Conservation (phyloP, 2,113 vertebrate genomes). For the Chaetura pelagica region DNA sequence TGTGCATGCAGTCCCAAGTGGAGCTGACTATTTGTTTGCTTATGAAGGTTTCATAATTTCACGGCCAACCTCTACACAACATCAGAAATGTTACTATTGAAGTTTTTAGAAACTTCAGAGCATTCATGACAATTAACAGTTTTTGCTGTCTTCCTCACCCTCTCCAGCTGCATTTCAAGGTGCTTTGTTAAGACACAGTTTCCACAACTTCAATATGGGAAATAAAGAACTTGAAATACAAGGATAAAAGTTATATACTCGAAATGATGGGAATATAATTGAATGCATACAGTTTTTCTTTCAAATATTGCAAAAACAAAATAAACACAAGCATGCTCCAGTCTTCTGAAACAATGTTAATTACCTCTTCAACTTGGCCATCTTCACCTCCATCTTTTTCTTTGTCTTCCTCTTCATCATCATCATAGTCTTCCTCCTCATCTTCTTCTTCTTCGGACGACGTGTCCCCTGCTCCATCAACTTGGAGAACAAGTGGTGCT, state of each 20-base stretch:
- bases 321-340: background rate
- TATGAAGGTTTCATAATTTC: background rate
- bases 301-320: background rate
- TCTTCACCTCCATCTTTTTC: slow-evolving; percentile 96
- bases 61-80: background rate
- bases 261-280: background rate
- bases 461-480: slow-evolving; percentile 93
- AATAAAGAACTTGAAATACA: background rate
- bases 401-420: slow-evolving; percentile 97
- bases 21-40: background rate
- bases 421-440: slow-evolving; percentile 95
- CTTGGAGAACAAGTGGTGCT: slow-evolving; percentile 92
- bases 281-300: background rate
- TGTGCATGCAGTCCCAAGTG: background rate
- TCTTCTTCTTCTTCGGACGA: slow-evolving; percentile 98
- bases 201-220: background rate
- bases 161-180: background rate
- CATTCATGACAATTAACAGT: background rate
- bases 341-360: background rate
- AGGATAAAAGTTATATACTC: background rate
- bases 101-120: background rate
- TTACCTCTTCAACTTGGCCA: slow-evolving; percentile 97
- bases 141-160: accelerated
- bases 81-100: background rate
- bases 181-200: background rate